Conservation (phyloP, 2,888 invertebrate genomes). For the Siphonodentalium dalli region DNA sequence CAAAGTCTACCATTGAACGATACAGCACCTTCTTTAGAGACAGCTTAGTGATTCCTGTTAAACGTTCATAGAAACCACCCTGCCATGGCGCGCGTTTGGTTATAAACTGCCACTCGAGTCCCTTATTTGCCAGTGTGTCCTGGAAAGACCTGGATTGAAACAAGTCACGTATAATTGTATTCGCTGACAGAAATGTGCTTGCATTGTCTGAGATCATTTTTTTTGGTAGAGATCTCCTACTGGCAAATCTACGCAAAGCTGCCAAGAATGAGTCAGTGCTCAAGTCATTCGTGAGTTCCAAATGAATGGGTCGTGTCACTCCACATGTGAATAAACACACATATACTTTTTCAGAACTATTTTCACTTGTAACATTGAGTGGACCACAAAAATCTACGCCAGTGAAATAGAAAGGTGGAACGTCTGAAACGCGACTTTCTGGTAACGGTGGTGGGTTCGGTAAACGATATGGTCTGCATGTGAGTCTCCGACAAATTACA, state of each 20-base stretch:
- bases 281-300: slow-evolving; percentile 9
- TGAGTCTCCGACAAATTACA: too few species aligned
- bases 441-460: too few species aligned
- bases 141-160: background rate
- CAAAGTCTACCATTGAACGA: slow-evolving; percentile 8
- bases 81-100: slow-evolving; percentile 27
- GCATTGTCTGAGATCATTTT: slow-evolving; percentile 21
- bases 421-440: too few species aligned
- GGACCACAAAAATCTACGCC: too few species aligned
- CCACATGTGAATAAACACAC: too few species aligned
- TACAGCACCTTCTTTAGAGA: slow-evolving; percentile 19
- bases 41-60: slow-evolving; percentile 23
- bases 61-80: slow-evolving; percentile 29
- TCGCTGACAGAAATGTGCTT: slow-evolving; percentile 16
- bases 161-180: background rate
- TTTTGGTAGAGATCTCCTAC: slow-evolving; percentile 2
- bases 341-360: too few species aligned
- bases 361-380: too few species aligned
- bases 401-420: too few species aligned
- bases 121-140: slow-evolving; percentile 2
- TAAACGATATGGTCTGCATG: too few species aligned
- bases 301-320: too few species aligned
- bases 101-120: slow-evolving; percentile 23
- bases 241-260: slow-evolving; percentile 3
- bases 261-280: slow-evolving; percentile 5